These are phyloP conservation scores for Vollenhovia emeryi DNA, from an alignment of 1,140 invertebrate genomes.

Conservation along the genomic window DNA sequence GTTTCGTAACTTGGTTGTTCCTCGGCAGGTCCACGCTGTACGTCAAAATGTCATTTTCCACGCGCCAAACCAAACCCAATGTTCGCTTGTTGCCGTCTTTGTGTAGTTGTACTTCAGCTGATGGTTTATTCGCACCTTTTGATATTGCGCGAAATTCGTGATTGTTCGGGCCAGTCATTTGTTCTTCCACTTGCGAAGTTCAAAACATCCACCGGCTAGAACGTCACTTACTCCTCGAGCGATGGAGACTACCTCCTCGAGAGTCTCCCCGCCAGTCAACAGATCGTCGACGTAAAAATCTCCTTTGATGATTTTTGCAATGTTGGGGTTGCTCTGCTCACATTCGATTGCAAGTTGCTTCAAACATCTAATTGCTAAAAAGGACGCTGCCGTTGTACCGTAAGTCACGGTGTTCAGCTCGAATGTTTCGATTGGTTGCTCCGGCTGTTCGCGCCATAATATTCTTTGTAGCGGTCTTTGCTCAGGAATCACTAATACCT, in stretches of 20 bases:
- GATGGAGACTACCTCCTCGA: background rate
- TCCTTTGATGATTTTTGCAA: background rate
- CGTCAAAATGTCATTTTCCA: background rate
- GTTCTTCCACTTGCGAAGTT: slow-evolving; percentile 16
- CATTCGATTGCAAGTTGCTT: background rate
- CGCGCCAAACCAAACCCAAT: slow-evolving; percentile 6
- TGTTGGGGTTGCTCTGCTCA: background rate
- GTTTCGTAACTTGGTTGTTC: background rate
- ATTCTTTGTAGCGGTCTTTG: slow-evolving; percentile 75
- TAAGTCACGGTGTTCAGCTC: no score
- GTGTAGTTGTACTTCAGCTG: background rate
- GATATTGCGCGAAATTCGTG: background rate
- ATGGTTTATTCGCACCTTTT: background rate
- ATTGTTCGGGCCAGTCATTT: background rate
- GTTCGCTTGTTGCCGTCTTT: slow-evolving; percentile 2
- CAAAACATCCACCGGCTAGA: background rate
- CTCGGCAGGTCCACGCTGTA: background rate
- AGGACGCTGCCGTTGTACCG: slow-evolving; percentile 7
- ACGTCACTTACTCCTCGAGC: background rate
- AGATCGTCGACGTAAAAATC: slow-evolving; percentile 42
- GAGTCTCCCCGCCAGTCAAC: background rate
- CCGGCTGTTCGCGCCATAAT: slow-evolving; percentile 67
- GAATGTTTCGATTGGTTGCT: background rate
- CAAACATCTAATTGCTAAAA: background rate
- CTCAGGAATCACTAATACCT: slow-evolving; percentile 68